A percentile compares a stretch with the other conserved stretches of the same genome.
phyloP scores from a whole-genome alignment of 2,888 invertebrate genomes.

The Nephrotoma flavescens region DNA sequence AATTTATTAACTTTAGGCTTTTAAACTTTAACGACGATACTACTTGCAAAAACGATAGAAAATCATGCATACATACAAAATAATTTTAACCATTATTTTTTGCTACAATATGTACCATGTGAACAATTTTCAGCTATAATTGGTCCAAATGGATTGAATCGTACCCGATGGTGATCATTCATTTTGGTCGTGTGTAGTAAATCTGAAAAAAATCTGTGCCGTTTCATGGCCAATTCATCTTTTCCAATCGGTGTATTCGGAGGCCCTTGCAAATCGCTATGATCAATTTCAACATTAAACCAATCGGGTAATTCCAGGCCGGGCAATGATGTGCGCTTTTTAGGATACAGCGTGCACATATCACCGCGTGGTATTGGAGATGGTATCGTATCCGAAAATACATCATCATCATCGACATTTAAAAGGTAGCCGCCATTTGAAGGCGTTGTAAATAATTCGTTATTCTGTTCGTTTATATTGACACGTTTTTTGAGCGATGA shows the following conservation, averaged over 20 bases:
- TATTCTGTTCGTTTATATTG: conserved; percentile 28
- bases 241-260: conserved; percentile 65
- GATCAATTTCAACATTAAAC: conserved; percentile 34
- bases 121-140: conserved; percentile 17
- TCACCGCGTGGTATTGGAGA: conserved; percentile 33
- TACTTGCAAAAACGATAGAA: not conserved
- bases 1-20: not conserved
- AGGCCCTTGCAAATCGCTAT: conserved; percentile 16
- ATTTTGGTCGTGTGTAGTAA: conserved; percentile 57
- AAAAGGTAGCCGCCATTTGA: conserved; percentile 15
- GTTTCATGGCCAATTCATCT: conserved; percentile 59
- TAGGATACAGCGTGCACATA: conserved; percentile 36
- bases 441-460: conserved; percentile 26
- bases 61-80: not conserved
- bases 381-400: conserved; percentile 38
- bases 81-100: not conserved
- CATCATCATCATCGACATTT: conserved; percentile 41
- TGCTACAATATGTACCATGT: not conserved
- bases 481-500: conserved; percentile 30
- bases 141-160: conserved; percentile 58
- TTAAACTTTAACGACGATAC: not conserved
- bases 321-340: conserved; percentile 20
- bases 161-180: conserved; percentile 57
- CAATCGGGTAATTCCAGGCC: conserved; percentile 30
- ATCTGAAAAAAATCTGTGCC: conserved; percentile 66